These are phyloP conservation scores for Falco berigora DNA, from an alignment of 2,797 vertebrate species.

Conservation along the genomic window DNA sequence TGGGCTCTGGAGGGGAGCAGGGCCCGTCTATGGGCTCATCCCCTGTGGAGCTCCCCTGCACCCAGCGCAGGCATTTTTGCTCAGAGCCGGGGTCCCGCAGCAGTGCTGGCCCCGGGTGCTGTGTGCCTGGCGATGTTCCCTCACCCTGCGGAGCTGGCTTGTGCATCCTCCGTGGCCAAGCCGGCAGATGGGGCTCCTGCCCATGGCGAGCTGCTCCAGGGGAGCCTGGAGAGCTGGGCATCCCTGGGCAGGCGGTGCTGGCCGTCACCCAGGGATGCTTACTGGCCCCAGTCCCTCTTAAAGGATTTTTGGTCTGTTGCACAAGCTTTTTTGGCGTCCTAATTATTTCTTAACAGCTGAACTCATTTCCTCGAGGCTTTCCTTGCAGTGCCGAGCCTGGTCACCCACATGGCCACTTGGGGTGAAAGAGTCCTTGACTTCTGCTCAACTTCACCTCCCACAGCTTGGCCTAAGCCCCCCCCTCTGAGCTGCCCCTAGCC, in stretches of 20 bases:
- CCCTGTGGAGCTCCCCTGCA: background rate
- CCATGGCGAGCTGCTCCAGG: background rate
- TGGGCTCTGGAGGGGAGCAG: background rate
- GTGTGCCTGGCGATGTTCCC: background rate
- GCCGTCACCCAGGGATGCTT: background rate
- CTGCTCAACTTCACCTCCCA: background rate
- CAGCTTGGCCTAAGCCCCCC: background rate
- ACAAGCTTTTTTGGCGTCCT: background rate
- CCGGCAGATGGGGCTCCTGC: constrained; percentile 56
- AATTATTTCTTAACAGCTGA: background rate
- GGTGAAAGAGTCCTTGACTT: background rate
- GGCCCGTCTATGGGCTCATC: fast-evolving
- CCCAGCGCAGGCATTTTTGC: fast-evolving
- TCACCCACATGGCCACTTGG: fast-evolving
- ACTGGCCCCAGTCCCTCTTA: background rate
- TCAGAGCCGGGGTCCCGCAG: background rate
- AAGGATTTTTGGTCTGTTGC: background rate
- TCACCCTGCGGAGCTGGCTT: background rate
- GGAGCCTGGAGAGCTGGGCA: background rate
- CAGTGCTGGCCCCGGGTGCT: background rate
- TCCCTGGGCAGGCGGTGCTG: background rate
- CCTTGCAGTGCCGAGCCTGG: background rate
- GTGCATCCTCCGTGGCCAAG: background rate
- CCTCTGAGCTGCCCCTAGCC: background rate
- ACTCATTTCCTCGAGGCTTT: background rate